Evolutionary conservation across 2,113 vertebrate genomes (phyloP), one percentile per base, ranked within the genome.

Genomic region (Stegastes partitus): DNA sequence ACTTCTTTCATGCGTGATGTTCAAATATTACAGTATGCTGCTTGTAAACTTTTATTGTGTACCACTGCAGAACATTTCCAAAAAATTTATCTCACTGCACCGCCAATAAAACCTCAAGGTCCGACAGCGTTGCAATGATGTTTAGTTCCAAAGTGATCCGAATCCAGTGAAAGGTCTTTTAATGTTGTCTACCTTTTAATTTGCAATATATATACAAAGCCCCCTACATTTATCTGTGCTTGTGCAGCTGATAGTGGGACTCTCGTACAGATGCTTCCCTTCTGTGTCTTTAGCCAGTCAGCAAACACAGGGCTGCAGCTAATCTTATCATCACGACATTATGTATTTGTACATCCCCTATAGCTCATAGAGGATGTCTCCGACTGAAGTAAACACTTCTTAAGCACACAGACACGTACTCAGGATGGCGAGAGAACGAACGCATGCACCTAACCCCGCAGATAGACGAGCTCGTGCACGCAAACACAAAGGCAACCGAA

Each of bases 171-270:
- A 85, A 85, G 77, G 75, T 87, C 34, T 77, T 85, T 76, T 74
- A 68, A 79, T 26, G 69, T 68, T 71, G 66, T 85, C 73, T 76
- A 51, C 57, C 6, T 10, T 90, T 91, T 90, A 89, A 93, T 91
- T 92, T 90, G 87, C 79, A 90, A 90, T 91, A 91, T 92, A 89
- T 89, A 93, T 92, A 87, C 89, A 91, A 85, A 85, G 74, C 68
- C 72, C 56, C 67, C 49, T 28, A 74, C 72, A 68, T 80, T 86
- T 93, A 91, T 93, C 82, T 79, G 69, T 51, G 66, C 73, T 79
- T 49, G 37, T 76, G 47, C 51, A 74, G 74, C 77, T 81, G 83
- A 93, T 87, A 92, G 67, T 44, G 21, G 68, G 55, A 68, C 55
- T 82, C 44, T 82, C 92, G 77, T 81, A 89, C 81, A 84, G 70